Evolutionary conservation across 2,113 vertebrate genomes (phyloP).

Genomic region (Dicaeum eximium): DNA sequence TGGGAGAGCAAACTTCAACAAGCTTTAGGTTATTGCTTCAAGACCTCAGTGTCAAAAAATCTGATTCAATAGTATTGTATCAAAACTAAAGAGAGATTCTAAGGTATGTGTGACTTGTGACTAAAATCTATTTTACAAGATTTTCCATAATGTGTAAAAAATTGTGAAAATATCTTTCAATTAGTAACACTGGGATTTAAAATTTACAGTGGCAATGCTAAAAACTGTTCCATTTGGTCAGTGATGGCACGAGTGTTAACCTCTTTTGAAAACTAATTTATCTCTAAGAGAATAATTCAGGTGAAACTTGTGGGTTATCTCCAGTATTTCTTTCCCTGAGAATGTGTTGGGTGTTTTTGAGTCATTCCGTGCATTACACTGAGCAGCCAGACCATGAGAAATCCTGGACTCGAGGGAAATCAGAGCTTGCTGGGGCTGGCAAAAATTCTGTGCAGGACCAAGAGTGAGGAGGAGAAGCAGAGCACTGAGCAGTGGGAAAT

Average conservation of each 20-base stretch:
- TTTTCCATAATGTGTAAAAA: neutral
- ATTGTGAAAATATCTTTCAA: rapidly evolving
- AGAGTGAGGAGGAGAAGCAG: neutral
- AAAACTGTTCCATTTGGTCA: neutral
- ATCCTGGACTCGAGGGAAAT: neutral
- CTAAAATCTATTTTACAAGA: neutral
- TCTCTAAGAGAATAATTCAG: neutral
- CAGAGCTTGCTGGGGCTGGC: neutral
- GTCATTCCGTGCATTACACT: rapidly evolving
- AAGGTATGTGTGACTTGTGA: rapidly evolving
- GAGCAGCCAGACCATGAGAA: rapidly evolving
- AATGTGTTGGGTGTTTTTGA: rapidly evolving
- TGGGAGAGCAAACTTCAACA: neutral
- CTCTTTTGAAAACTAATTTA: neutral
- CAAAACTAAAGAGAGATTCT: neutral
- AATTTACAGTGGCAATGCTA: rapidly evolving
- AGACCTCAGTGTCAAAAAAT: neutral
- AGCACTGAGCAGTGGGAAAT: neutral
- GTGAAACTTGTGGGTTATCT: neutral
- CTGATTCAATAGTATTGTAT: no score
- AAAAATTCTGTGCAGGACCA: neutral
- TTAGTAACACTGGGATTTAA: neutral
- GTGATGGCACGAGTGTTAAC: neutral
- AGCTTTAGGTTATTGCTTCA: neutral
- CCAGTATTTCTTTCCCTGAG: neutral